Evolutionary conservation across 2,888 invertebrate species (phyloP).

Genomic region (Erebia palarica): DNA sequence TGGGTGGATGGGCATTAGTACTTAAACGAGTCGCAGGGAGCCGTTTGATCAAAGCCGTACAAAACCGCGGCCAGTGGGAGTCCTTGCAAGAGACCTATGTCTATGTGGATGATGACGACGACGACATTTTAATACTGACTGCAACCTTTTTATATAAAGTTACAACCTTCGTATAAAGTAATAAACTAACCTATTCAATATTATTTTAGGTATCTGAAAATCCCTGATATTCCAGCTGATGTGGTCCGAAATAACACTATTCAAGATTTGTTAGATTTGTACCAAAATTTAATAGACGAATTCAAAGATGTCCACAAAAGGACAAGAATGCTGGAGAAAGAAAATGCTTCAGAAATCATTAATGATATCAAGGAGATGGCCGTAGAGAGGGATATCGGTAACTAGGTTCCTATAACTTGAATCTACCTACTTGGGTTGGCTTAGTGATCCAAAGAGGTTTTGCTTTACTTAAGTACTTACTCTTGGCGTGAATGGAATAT

Average conservation of each 20-base stretch:
- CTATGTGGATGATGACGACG: too few relatives aligned
- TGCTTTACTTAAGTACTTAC: too few relatives aligned
- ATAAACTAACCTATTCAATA: background rate
- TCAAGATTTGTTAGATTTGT: constrained; percentile 86
- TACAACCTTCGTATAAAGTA: too few relatives aligned
- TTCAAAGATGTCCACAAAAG: constrained; percentile 91
- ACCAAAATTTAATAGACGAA: constrained; percentile 88
- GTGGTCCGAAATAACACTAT: constrained; percentile 89
- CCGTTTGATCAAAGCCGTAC: too few relatives aligned
- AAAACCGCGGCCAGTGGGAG: too few relatives aligned
- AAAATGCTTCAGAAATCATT: constrained; percentile 90
- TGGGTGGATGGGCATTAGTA: too few relatives aligned
- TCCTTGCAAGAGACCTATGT: too few relatives aligned
- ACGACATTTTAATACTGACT: background rate
- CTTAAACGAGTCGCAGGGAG: too few relatives aligned
- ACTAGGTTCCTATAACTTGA: constrained; percentile 41
- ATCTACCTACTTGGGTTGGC: too few relatives aligned
- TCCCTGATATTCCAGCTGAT: constrained; percentile 88
- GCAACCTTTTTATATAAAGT: too few relatives aligned
- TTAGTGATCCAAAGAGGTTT: too few relatives aligned
- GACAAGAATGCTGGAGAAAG: constrained; percentile 83
- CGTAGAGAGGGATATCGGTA: constrained; percentile 90
- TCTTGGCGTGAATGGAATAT: too few relatives aligned
- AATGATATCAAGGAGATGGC: constrained; percentile 94
- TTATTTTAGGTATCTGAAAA: constrained; percentile 69